phyloP scores from a whole-genome alignment of 1,140 invertebrate species.

The Drosophila grimshawi region DNA sequence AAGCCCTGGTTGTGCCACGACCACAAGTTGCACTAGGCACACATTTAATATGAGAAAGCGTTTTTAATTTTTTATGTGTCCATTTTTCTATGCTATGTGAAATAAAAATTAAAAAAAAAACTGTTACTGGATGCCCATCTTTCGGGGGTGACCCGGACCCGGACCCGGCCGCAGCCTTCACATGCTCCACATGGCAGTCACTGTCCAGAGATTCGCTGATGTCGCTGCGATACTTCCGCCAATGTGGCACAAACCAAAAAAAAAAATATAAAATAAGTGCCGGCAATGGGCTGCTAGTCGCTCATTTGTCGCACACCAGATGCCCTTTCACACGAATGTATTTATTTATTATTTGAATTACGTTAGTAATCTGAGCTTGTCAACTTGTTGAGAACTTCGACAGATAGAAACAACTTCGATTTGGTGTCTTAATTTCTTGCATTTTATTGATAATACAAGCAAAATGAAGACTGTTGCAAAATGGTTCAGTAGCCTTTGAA shows the following conservation, averaged over 20 bases:
- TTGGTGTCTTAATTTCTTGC: too few relatives aligned
- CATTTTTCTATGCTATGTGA: constrained; percentile 59
- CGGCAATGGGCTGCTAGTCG: too few relatives aligned
- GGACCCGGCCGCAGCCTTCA: constrained; percentile 28
- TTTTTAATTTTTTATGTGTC: constrained; percentile 77
- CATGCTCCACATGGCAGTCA: constrained; percentile 35
- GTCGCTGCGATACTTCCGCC: constrained; percentile 79
- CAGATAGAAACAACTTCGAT: too few relatives aligned
- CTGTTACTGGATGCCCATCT: constrained; percentile 18
- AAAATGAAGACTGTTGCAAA: too few relatives aligned
- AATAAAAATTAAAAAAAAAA: constrained; percentile 47
- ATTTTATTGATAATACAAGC: too few relatives aligned
- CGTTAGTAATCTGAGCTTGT: too few relatives aligned
- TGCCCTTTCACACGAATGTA: too few relatives aligned
- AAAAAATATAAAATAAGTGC: constrained; percentile 24
- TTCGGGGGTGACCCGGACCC: constrained; percentile 17
- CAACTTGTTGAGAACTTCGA: too few relatives aligned
- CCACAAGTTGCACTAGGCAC: constrained; percentile 57
- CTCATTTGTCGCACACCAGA: neutral
- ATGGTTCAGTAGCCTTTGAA: too few relatives aligned
- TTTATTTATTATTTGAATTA: too few relatives aligned
- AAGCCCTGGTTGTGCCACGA: constrained; percentile 49
- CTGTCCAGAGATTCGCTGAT: constrained; percentile 62
- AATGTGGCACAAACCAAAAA: constrained; percentile 72
- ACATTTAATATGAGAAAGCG: constrained; percentile 82